phyloP scores from a whole-genome alignment of 1,140 invertebrate genomes.

The Drosophila quadrilineata region DNA sequence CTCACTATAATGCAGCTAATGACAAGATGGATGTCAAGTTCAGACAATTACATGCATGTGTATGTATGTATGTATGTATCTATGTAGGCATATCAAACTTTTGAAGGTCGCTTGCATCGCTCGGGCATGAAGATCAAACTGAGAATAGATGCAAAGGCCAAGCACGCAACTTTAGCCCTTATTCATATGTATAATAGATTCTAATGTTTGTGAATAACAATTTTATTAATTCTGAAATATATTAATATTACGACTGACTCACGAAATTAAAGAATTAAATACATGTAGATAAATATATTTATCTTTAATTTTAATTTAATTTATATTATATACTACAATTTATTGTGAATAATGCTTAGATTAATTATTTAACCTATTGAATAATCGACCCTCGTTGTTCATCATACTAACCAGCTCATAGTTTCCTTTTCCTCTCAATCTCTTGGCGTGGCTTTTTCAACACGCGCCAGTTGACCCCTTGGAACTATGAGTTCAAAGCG shows the following conservation, averaged over 20 bases:
- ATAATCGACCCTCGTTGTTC: slow-evolving; percentile 16
- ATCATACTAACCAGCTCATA: not conserved
- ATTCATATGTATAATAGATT: not conserved
- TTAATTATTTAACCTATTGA: no score
- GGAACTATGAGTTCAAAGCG: slow-evolving; percentile 67
- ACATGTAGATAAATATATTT: no score
- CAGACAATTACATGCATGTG: no score
- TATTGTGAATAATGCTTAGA: not conserved
- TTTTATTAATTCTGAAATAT: no score
- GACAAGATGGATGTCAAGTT: slow-evolving; percentile 71
- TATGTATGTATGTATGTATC: no score
- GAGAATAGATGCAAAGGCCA: slow-evolving; percentile 16
- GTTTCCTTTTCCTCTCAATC: slow-evolving; percentile 14
- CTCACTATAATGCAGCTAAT: slow-evolving; percentile 47
- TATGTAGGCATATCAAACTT: no score
- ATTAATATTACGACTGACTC: no score
- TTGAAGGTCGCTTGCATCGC: slow-evolving; percentile 58
- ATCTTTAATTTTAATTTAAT: no score
- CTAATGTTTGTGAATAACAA: no score
- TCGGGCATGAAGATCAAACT: slow-evolving; percentile 73
- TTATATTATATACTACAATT: no score
- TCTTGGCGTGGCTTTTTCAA: slow-evolving; percentile 61
- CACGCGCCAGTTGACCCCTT: slow-evolving; percentile 75
- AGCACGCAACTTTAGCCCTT: slow-evolving; percentile 12
- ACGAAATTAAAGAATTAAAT: no score